Evolutionary conservation across 2,888 invertebrate species (phyloP).

Genomic region (Rhingia rostrata): DNA sequence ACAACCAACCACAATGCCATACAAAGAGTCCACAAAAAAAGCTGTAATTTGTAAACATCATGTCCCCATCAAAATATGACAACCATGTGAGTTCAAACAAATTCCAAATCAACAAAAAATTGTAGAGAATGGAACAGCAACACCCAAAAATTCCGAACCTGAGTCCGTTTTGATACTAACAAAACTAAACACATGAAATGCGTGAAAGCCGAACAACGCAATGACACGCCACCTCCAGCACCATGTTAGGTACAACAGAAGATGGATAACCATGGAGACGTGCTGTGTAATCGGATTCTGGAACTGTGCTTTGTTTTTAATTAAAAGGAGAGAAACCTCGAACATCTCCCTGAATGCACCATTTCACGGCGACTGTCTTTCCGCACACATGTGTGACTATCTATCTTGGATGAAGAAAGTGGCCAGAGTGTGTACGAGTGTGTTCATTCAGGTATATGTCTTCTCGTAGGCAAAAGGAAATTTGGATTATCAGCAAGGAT

Average conservation of each 20-base stretch:
- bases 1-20: background rate
- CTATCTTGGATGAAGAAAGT: slow-evolving; percentile 47
- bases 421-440: slow-evolving; percentile 9
- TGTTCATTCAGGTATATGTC: slow-evolving; percentile 11
- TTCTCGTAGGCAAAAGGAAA: slow-evolving; percentile 35
- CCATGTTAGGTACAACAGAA: slow-evolving; percentile 51
- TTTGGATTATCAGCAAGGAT: slow-evolving; percentile 61
- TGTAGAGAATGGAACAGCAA: slow-evolving; percentile 21
- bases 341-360: slow-evolving; percentile 40
- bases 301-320: slow-evolving; percentile 74
- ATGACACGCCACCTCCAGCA: slow-evolving; percentile 69
- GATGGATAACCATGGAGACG: slow-evolving; percentile 72
- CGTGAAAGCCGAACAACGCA: slow-evolving; percentile 72
- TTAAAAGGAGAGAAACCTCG: slow-evolving; percentile 62
- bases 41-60: slow-evolving; percentile 72
- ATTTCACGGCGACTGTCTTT: slow-evolving; percentile 56
- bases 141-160: slow-evolving; percentile 11
- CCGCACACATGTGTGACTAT: slow-evolving; percentile 48
- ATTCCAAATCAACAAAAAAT: slow-evolving; percentile 23
- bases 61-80: slow-evolving; percentile 70
- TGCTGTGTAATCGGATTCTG: slow-evolving; percentile 72
- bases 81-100: slow-evolving; percentile 56
- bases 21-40: slow-evolving; percentile 48
- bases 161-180: slow-evolving; percentile 54
- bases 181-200: slow-evolving; percentile 57